These are phyloP conservation scores for Myiothlypis chrysogaster DNA, from an alignment of 2,797 vertebrate genomes.

Conservation along the genomic window DNA sequence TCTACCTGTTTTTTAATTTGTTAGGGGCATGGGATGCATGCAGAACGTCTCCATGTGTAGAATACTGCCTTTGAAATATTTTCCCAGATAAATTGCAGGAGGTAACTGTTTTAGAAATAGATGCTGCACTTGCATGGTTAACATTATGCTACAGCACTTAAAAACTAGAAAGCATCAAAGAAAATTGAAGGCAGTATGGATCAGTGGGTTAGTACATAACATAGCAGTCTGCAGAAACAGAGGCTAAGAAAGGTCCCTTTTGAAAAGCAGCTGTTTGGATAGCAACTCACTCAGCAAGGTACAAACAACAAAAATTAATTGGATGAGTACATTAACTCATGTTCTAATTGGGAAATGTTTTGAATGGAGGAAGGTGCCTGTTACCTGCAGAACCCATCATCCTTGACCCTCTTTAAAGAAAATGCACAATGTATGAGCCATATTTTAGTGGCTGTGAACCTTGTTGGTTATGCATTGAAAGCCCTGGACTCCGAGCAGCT, in stretches of 20 bases:
- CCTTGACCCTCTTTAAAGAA: neutral
- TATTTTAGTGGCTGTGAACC: neutral
- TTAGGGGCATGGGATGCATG: rapidly evolving
- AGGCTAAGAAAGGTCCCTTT: neutral
- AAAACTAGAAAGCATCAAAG: neutral
- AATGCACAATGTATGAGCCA: neutral
- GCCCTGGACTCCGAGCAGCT: neutral
- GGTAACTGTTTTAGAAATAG: neutral
- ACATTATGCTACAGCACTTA: neutral
- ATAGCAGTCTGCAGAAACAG: neutral
- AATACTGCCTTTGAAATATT: neutral
- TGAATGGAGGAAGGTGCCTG: neutral
- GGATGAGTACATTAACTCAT: neutral
- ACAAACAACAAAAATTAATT: neutral
- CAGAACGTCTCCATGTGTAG: neutral
- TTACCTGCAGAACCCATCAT: neutral
- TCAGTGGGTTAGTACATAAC: neutral
- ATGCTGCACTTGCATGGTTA: neutral
- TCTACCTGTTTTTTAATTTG: neutral
- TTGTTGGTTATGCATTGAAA: neutral
- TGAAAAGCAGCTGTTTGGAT: neutral
- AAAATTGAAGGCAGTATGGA: conserved; percentile 4
- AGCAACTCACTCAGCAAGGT: neutral
- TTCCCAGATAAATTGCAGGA: neutral
- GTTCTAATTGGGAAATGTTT: neutral